A percentile compares a stretch with the other conserved stretches of the same genome.
These are phyloP conservation scores for Cryptocephalus primarius DNA, from an alignment of 2,888 invertebrate species.

Conservation along the genomic window DNA sequence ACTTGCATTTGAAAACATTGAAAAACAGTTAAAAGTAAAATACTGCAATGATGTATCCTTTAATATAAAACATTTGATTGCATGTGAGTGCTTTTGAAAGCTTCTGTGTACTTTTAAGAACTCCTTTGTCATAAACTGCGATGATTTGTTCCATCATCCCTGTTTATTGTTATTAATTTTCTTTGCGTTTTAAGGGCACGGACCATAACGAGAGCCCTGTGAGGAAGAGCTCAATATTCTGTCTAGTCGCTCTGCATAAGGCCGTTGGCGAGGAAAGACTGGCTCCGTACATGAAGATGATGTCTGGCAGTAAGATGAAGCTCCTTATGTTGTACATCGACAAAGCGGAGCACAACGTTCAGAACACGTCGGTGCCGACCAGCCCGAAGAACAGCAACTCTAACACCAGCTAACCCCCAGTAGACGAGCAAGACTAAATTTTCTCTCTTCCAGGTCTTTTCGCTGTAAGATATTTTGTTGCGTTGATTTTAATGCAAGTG, in stretches of 20 bases:
- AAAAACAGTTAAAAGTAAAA: too few relatives aligned
- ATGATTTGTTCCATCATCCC: background rate
- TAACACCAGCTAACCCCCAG: too few relatives aligned
- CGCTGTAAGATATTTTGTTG: too few relatives aligned
- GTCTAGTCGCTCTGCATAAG: slow-evolving; percentile 89
- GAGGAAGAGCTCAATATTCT: slow-evolving; percentile 92
- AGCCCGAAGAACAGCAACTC: slow-evolving; percentile 31
- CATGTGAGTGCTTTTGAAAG: too few relatives aligned
- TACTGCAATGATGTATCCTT: too few relatives aligned
- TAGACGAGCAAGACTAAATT: too few relatives aligned
- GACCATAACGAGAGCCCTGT: slow-evolving; percentile 88
- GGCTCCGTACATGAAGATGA: slow-evolving; percentile 65
- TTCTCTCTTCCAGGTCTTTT: too few relatives aligned
- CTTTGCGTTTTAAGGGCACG: slow-evolving; percentile 55
- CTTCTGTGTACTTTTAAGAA: too few relatives aligned
- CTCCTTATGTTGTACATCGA: slow-evolving; percentile 70
- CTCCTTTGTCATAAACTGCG: too few relatives aligned
- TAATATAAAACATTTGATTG: too few relatives aligned
- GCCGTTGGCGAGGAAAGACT: slow-evolving; percentile 79
- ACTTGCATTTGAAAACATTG: too few relatives aligned
- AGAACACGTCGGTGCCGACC: slow-evolving; percentile 38
- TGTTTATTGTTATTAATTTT: background rate
- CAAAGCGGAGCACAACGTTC: slow-evolving; percentile 42
- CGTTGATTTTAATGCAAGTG: too few relatives aligned
- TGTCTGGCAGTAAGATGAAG: slow-evolving; percentile 85